Evolutionary conservation across 2,113 vertebrate species (phyloP).

Genomic region (Penelope pileata): DNA sequence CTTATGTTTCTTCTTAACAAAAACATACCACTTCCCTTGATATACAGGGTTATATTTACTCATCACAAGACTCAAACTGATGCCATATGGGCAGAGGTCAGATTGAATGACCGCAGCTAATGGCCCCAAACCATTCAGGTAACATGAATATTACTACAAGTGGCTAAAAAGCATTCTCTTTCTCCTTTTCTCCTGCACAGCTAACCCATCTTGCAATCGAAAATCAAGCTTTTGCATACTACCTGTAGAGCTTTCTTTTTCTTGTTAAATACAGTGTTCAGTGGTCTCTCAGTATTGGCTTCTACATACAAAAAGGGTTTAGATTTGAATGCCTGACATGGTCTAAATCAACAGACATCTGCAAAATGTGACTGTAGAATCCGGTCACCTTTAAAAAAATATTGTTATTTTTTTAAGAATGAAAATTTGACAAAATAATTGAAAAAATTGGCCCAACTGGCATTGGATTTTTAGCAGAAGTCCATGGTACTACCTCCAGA

Average conservation of each 20-base stretch:
- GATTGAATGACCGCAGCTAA: background rate
- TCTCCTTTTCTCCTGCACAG: background rate
- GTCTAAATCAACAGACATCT: background rate
- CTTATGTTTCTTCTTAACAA: background rate
- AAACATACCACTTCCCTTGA: background rate
- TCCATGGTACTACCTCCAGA: background rate
- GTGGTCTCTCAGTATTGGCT: background rate
- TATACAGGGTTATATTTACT: background rate
- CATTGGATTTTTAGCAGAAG: background rate
- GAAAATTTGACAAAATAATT: background rate
- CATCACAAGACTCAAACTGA: slow-evolving; percentile 45
- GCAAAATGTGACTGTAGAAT: background rate
- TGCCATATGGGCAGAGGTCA: slow-evolving; percentile 47
- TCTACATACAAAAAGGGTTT: background rate
- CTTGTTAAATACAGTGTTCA: background rate
- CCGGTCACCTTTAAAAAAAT: background rate
- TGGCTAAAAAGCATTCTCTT: background rate
- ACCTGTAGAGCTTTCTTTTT: background rate
- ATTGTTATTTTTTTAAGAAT: background rate
- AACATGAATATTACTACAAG: background rate
- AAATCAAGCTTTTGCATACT: background rate
- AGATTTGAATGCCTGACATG: background rate
- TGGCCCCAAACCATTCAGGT: slow-evolving; percentile 36
- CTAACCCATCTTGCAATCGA: background rate
- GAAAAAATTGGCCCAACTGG: background rate